These are phyloP conservation scores for Clivina fossor DNA, from an alignment of 2,888 invertebrate genomes.

Conservation along the genomic window DNA sequence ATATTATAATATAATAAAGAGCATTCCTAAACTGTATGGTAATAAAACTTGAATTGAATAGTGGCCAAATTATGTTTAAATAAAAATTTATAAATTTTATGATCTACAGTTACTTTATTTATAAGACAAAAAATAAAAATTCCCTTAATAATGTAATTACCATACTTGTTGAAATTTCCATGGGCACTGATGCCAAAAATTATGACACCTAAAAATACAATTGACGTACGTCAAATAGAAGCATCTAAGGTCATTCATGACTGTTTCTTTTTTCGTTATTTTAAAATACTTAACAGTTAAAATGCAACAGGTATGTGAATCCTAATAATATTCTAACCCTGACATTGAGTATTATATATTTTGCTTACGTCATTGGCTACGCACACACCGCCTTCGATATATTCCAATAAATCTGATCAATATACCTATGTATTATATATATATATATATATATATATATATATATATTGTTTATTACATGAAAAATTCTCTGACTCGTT, in stretches of 20 bases:
- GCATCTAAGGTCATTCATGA: constrained; percentile 2
- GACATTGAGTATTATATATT: constrained; percentile 1
- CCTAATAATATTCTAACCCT: constrained; percentile 7
- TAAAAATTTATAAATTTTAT: no score
- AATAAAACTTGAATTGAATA: no score
- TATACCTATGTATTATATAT: background rate
- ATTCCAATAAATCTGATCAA: no score
- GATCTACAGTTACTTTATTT: no score
- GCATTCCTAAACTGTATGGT: no score
- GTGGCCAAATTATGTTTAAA: no score
- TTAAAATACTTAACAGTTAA: background rate
- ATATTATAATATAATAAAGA: no score
- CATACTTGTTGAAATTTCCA: no score
- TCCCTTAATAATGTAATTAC: no score
- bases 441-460: background rate
- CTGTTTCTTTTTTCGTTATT: background rate
- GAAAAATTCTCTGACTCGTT: background rate
- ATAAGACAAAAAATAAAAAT: no score
- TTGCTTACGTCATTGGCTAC: background rate
- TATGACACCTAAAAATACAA: constrained; percentile 1
- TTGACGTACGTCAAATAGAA: background rate
- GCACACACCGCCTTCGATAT: no score
- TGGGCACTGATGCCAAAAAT: constrained; percentile 5
- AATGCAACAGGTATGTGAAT: constrained; percentile 15
- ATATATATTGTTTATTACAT: background rate